These are phyloP conservation scores for Karalla daura DNA, from an alignment of 2,797 vertebrate species.

Conservation along the genomic window DNA sequence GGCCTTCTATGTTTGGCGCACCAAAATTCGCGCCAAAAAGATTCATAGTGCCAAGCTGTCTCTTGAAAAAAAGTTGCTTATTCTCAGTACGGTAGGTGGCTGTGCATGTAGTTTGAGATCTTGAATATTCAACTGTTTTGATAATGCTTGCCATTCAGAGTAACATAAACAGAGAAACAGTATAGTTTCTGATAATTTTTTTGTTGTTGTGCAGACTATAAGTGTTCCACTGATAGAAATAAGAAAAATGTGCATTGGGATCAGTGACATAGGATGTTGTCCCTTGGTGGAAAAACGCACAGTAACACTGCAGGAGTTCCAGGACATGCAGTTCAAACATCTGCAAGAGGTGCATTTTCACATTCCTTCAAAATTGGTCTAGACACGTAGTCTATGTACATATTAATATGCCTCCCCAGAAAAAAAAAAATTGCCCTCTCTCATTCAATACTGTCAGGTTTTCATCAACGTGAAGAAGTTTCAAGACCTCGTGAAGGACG, in stretches of 20 bases:
- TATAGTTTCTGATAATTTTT: conserved; percentile 1
- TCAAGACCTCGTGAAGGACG: conserved; percentile 84
- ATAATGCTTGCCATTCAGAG: background rate
- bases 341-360: conserved; percentile 78
- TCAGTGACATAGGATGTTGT: conserved; percentile 83
- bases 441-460: conserved; percentile 73
- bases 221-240: conserved; percentile 86
- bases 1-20: conserved; percentile 85
- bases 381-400: background rate
- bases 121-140: background rate
- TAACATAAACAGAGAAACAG: background rate
- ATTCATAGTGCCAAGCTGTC: conserved; percentile 69
- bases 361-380: background rate
- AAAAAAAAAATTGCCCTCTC: background rate
- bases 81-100: conserved; percentile 83
- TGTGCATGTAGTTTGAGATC: background rate
- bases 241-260: conserved; percentile 85
- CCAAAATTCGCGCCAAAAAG: conserved; percentile 82
- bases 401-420: background rate
- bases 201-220: conserved; percentile 76
- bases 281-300: conserved; percentile 80
- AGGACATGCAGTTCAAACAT: conserved; percentile 73
- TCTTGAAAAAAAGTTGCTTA: conserved; percentile 82
- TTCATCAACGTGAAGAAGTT: conserved; percentile 80
- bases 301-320: conserved; percentile 86